A percentile compares a stretch with the other conserved stretches of the same genome.
Evolutionary conservation across 2,888 invertebrate species (phyloP).

Genomic region (Dilophus febrilis): DNA sequence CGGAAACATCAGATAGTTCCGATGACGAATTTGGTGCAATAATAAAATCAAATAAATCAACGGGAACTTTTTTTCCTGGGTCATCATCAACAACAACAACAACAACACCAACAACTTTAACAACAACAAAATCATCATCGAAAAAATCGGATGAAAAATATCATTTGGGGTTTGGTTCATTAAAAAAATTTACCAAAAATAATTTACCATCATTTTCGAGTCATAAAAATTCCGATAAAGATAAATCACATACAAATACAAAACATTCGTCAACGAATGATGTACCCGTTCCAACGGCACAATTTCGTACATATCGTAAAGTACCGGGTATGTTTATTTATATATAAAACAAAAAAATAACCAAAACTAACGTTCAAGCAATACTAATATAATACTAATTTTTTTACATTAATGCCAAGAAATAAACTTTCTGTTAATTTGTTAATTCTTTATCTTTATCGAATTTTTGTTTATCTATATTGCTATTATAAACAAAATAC

Average conservation of each 20-base stretch:
- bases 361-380: too few species aligned
- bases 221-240: slow-evolving; percentile 21
- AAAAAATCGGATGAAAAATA: slow-evolving; percentile 27
- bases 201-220: slow-evolving; percentile 30
- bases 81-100: slow-evolving; percentile 13
- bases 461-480: too few species aligned
- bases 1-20: slow-evolving; percentile 41
- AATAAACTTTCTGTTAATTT: too few species aligned
- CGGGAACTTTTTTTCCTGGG: slow-evolving; percentile 9
- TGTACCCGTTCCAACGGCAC: slow-evolving; percentile 60
- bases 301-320: slow-evolving; percentile 57
- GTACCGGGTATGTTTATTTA: too few species aligned
- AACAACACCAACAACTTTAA: slow-evolving; percentile 20
- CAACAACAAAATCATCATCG: background rate
- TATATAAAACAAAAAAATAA: too few species aligned
- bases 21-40: slow-evolving; percentile 27
- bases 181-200: slow-evolving; percentile 46
- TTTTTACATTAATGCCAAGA: too few species aligned
- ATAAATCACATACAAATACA: slow-evolving; percentile 30
- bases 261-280: too few species aligned
- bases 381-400: too few species aligned
- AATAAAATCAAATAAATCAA: slow-evolving; percentile 22
- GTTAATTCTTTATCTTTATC: too few species aligned
- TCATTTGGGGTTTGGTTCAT: slow-evolving; percentile 42
- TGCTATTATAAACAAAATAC: too few species aligned